These are phyloP conservation scores for Xenopus laevis DNA, from an alignment of 2,113 vertebrate species.

Conservation along the genomic window DNA sequence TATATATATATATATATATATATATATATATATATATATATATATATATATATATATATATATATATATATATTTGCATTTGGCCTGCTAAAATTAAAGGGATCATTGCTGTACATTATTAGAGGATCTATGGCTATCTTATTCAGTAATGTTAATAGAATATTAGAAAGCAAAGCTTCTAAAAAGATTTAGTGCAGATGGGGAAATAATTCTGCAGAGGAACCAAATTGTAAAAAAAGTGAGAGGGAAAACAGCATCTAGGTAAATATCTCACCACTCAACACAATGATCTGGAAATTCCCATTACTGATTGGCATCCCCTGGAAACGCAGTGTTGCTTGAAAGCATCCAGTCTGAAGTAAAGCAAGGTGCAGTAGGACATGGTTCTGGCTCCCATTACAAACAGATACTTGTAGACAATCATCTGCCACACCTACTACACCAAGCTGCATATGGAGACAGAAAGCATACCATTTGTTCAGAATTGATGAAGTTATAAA, in stretches of 20 bases:
- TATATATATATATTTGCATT: too few species aligned
- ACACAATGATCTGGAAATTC: slow-evolving; percentile 95
- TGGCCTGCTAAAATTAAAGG: too few species aligned
- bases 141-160: too few species aligned
- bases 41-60: too few species aligned
- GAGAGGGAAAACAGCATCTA: neutral
- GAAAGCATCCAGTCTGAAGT: slow-evolving; percentile 85
- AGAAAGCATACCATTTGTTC: slow-evolving; percentile 15
- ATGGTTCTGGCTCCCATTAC: slow-evolving; percentile 54
- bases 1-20: too few species aligned
- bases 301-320: slow-evolving; percentile 94
- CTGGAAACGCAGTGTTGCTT: slow-evolving; percentile 86
- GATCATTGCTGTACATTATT: too few species aligned
- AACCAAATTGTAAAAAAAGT: neutral
- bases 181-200: neutral
- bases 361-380: slow-evolving; percentile 85
- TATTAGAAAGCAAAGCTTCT: too few species aligned
- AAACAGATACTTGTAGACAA: slow-evolving; percentile 80
- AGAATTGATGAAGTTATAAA: neutral
- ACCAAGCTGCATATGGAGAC: slow-evolving; percentile 72
- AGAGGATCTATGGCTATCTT: too few species aligned
- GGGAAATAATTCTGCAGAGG: neutral
- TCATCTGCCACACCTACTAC: slow-evolving; percentile 80
- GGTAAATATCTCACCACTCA: slow-evolving; percentile 77
- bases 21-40: too few species aligned